Evolutionary conservation across 2,888 invertebrate genomes (phyloP).

Genomic region (Lamproptera curius): DNA sequence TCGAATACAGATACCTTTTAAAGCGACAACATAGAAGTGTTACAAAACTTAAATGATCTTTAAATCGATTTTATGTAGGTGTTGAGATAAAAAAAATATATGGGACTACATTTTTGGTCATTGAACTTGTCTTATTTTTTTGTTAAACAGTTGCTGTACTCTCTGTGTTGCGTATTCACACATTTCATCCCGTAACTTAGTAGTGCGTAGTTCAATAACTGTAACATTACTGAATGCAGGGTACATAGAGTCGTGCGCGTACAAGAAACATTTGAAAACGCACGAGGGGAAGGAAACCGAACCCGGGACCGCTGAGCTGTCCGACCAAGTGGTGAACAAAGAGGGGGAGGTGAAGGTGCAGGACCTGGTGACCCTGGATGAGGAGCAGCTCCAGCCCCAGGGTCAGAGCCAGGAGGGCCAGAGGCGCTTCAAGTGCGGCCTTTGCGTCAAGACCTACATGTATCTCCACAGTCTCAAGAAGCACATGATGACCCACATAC

Average conservation of each 20-base stretch:
- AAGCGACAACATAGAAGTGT: too few species aligned
- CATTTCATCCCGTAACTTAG: too few species aligned
- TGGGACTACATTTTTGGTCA: too few species aligned
- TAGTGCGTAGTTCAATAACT: too few species aligned
- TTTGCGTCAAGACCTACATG: conserved; percentile 70
- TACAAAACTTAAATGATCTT: too few species aligned
- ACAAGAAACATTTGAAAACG: conserved; percentile 65
- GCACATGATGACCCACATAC: conserved; percentile 63
- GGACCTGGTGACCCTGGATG: conserved; percentile 28
- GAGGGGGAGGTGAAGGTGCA: conserved; percentile 21
- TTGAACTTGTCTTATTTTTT: too few species aligned
- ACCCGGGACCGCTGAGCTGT: conserved; percentile 34
- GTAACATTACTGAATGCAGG: too few species aligned
- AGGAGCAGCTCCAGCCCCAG: conserved; percentile 23
- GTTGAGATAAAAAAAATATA: too few species aligned
- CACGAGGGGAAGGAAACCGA: conserved; percentile 49
- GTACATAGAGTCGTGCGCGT: conserved; percentile 59
- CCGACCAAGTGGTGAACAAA: conserved; percentile 25
- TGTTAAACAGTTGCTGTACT: too few species aligned
- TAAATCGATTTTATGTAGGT: too few species aligned
- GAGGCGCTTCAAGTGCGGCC: conserved; percentile 61
- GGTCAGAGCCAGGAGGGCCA: conserved; percentile 31
- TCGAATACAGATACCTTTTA: too few species aligned
- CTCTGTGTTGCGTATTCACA: too few species aligned
- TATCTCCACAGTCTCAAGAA: conserved; percentile 70